These are phyloP conservation scores for Coptotermes formosanus DNA, from an alignment of 1,140 invertebrate genomes.

Conservation along the genomic window DNA sequence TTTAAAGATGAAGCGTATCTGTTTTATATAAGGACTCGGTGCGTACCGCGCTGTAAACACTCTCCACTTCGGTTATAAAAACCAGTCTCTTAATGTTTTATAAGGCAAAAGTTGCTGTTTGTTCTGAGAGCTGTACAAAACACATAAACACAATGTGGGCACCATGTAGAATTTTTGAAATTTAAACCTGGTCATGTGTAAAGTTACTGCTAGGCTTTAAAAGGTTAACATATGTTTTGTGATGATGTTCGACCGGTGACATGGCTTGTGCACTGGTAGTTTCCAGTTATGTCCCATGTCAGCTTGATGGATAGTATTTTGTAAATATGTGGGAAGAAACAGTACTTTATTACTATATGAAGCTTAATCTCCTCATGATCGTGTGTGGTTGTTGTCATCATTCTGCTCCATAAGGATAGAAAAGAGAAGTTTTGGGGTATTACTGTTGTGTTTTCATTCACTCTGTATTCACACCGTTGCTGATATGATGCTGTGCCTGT, in stretches of 20 bases:
- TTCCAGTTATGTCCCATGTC: constrained; percentile 22
- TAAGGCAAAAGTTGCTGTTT: too few species aligned
- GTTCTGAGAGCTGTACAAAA: too few species aligned
- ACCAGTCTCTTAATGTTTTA: too few species aligned
- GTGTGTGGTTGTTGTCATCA: constrained; percentile 19
- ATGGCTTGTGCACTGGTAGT: background rate
- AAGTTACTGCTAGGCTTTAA: too few species aligned
- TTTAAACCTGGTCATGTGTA: too few species aligned
- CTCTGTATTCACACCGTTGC: background rate
- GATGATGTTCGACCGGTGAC: constrained; percentile 22
- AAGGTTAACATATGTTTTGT: constrained; percentile 17
- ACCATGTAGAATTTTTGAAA: too few species aligned
- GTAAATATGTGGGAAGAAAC: constrained; percentile 23
- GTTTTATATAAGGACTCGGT: too few species aligned
- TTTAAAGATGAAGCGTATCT: too few species aligned
- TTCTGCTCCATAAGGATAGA: background rate
- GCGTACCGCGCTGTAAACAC: too few species aligned
- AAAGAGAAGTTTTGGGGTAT: constrained; percentile 18
- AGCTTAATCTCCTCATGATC: constrained; percentile 5
- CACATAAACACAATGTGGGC: too few species aligned
- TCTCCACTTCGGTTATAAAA: too few species aligned
- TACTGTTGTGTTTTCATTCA: constrained; percentile 1
- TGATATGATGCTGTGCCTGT: background rate
- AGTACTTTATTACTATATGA: constrained; percentile 27
- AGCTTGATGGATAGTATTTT: constrained; percentile 20